Evolutionary conservation across 2,797 vertebrate genomes (phyloP).

Genomic region (Austrolebias charrua): DNA sequence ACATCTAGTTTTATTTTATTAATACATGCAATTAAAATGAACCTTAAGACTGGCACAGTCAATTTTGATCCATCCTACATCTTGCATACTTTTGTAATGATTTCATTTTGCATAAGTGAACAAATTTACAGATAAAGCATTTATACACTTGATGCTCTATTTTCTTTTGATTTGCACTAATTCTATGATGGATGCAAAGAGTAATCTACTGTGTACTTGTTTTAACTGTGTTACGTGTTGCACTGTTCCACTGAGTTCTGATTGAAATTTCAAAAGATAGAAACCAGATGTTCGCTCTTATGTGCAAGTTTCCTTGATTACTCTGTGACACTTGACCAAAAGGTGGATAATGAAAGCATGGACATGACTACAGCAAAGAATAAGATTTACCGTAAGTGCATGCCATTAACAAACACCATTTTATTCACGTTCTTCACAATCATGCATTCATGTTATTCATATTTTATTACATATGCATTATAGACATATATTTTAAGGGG

Average conservation of each 20-base stretch:
- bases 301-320: conserved; percentile 18
- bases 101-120: conserved; percentile 11
- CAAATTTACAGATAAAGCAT: conserved; percentile 2
- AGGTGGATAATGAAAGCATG: conserved; percentile 19
- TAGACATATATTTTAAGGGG: conserved; percentile 12
- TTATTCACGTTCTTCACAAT: conserved; percentile 30
- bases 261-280: conserved; percentile 13
- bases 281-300: conserved; percentile 6
- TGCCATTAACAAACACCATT: conserved; percentile 29
- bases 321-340: conserved; percentile 18
- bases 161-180: conserved; percentile 13
- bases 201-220: conserved; percentile 25
- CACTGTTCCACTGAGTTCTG: conserved; percentile 12
- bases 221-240: conserved; percentile 16
- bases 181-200: conserved; percentile 18
- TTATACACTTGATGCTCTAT: conserved; percentile 2
- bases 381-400: conserved; percentile 39
- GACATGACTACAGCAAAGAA: conserved; percentile 11
- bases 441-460: conserved; percentile 30
- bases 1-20: conserved; percentile 6
- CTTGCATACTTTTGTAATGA: not conserved
- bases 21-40: conserved; percentile 24
- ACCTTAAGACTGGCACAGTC: conserved; percentile 1
- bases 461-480: conserved; percentile 23
- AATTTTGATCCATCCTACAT: conserved; percentile 2